Evolutionary conservation across 1,140 invertebrate species (phyloP), one percentile per base, ranked within the genome.

Genomic region (Laupala kohalensis): DNA sequence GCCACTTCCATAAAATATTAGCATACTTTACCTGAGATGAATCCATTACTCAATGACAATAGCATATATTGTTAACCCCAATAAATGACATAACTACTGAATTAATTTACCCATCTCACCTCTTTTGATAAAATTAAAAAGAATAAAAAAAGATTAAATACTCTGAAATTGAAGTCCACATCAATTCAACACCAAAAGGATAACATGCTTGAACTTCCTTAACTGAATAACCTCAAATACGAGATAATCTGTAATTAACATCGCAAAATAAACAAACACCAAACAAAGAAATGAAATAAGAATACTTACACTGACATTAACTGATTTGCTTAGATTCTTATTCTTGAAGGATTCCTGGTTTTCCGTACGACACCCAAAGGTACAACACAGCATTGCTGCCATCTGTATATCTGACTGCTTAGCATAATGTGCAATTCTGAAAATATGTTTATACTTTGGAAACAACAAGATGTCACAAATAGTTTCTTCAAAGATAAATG

Each of bases 341-440:
- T 74, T 77, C 68, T 82, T 78, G 69, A 69, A 69, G 9, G 71
- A 71, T 29, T 80, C 81, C 19, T 73, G 75, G 70, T 74, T 73
- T 74, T 83, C 84, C 12, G 79, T 79, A 72, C 81, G 83, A 53
- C 80, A 78, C 75, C 89, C 89, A 80, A 96, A 95, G 0, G 91
- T 86, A 81, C 95, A 97, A 70, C 90, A 90, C 28, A 97, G 78
- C 89, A 97, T 95, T 0, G 94, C 94, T 15, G 94, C 91, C 78
- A 93, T 97, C 83, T 98, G 95, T 63, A 97, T 85, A 81, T 98
- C 95, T 4, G 88, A 87, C 67, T 90, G 85, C 74, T 84, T 84
- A 2, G 90, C 90, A 80, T 91, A 93, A 81, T 92, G 89, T 69
- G 86, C 84, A 76, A 93, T 92, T 80, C 89, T 91, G 79, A 73